Conservation (phyloP, 1,140 invertebrate genomes). For the Pemphigus obesinymphae region DNA sequence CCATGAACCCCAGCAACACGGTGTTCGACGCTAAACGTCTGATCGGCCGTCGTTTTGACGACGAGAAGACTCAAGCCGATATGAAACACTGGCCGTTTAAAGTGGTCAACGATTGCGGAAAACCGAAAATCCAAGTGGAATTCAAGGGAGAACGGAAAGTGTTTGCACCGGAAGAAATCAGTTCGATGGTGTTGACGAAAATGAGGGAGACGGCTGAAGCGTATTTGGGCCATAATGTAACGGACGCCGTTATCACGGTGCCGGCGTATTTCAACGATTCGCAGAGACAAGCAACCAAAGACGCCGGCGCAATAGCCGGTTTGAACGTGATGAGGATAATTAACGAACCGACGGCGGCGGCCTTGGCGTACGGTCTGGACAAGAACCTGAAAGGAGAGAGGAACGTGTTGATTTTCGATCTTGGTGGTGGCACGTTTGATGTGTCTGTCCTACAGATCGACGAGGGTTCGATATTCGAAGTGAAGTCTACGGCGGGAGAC, state of each 20-base stretch:
- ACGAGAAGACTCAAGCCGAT: conserved; percentile 64
- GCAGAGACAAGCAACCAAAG: conserved; percentile 67
- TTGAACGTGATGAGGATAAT: conserved; percentile 80
- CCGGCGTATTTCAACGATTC: conserved; percentile 70
- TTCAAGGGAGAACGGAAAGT: no score
- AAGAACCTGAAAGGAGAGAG: conserved; percentile 50
- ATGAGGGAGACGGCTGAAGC: conserved; percentile 67
- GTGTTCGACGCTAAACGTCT: conserved; percentile 74
- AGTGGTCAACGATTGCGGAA: conserved; percentile 59
- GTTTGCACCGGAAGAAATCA: no score
- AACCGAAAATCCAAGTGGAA: conserved; percentile 62
- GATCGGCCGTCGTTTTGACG: conserved; percentile 52
- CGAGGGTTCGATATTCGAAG: no score
- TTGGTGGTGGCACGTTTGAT: conserved; percentile 74
- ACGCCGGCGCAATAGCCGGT: conserved; percentile 70
- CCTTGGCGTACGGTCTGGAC: conserved; percentile 77
- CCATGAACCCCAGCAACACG: conserved; percentile 81
- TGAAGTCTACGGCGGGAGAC: no score
- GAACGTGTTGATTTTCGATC: conserved; percentile 65
- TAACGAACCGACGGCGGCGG: conserved; percentile 74
- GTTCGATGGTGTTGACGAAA: conserved; percentile 56
- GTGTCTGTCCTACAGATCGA: conserved; percentile 83
- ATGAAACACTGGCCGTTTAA: conserved; percentile 66
- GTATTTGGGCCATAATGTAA: conserved; percentile 56
- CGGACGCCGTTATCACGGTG: conserved; percentile 65